These are phyloP conservation scores for Siniperca knerii DNA, from an alignment of 2,113 vertebrate species.

Conservation along the genomic window DNA sequence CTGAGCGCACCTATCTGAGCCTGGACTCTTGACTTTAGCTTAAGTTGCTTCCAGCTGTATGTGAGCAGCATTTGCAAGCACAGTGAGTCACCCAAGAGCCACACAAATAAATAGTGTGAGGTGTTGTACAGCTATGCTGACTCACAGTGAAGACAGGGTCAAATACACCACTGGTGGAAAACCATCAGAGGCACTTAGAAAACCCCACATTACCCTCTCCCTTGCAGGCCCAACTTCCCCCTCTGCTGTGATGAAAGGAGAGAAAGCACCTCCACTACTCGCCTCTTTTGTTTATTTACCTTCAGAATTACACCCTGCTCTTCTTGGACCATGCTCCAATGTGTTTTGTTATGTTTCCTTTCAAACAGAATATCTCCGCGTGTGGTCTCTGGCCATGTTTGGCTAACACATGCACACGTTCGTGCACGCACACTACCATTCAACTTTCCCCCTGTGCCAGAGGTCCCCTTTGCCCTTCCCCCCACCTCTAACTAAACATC, in stretches of 20 bases:
- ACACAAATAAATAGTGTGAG: slow-evolving; percentile 75
- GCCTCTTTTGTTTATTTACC: slow-evolving; percentile 82
- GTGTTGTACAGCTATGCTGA: slow-evolving; percentile 73
- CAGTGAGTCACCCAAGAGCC: slow-evolving; percentile 70
- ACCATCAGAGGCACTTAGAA: slow-evolving; percentile 69
- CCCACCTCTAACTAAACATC: slow-evolving; percentile 82
- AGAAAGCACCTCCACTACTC: slow-evolving; percentile 67
- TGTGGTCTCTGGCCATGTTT: slow-evolving; percentile 83
- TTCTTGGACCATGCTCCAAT: slow-evolving; percentile 81
- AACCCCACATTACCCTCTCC: slow-evolving; percentile 68
- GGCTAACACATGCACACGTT: slow-evolving; percentile 73
- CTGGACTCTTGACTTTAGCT: slow-evolving; percentile 38
- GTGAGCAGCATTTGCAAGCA: slow-evolving; percentile 54
- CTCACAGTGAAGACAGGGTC: slow-evolving; percentile 68
- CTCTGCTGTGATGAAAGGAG: slow-evolving; percentile 75
- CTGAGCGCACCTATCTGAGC: slow-evolving; percentile 50
- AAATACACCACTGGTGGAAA: slow-evolving; percentile 62
- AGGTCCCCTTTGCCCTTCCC: slow-evolving; percentile 81
- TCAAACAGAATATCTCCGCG: slow-evolving; percentile 81
- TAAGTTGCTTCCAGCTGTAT: slow-evolving; percentile 72
- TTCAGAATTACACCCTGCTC: slow-evolving; percentile 82
- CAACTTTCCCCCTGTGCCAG: slow-evolving; percentile 80
- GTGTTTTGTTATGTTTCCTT: slow-evolving; percentile 83
- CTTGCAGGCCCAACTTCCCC: slow-evolving; percentile 56
- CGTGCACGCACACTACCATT: slow-evolving; percentile 74